Percentiles rank a stretch among this genome's conserved stretches.
phyloP scores from a whole-genome alignment of 2,113 vertebrate genomes.

The Edolisoma coerulescens region DNA sequence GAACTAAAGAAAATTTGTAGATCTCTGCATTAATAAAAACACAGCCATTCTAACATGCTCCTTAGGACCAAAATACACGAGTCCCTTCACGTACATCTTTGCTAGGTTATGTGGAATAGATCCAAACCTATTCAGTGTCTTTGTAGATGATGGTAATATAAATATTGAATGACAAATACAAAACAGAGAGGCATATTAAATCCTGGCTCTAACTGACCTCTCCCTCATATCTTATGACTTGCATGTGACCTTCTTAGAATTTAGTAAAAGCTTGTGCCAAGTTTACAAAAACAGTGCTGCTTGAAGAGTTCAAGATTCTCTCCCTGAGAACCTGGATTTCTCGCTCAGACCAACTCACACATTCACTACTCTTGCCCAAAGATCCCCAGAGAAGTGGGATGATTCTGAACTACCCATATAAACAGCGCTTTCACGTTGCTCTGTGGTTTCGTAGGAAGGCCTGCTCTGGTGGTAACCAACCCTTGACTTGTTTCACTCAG shows the following conservation, averaged over 20 bases:
- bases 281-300: constrained; percentile 28
- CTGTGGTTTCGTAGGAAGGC: background rate
- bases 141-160: background rate
- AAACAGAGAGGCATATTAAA: constrained; percentile 1
- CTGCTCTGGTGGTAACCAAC: background rate
- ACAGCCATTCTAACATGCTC: background rate
- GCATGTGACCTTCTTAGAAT: constrained; percentile 31
- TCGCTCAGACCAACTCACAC: background rate
- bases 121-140: background rate
- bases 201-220: constrained; percentile 17
- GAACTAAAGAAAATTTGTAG: background rate
- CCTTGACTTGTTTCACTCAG: background rate
- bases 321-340: background rate
- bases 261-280: constrained; percentile 27
- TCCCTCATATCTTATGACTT: constrained; percentile 42
- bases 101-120: background rate
- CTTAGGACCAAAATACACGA: background rate
- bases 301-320: background rate
- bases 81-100: background rate
- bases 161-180: constrained; percentile 35
- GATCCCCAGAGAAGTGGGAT: background rate
- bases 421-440: background rate
- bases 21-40: background rate
- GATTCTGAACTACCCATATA: background rate
- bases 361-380: background rate